Conservation (phyloP, 2,888 invertebrate genomes). For the Acanthosepion lycidas region DNA sequence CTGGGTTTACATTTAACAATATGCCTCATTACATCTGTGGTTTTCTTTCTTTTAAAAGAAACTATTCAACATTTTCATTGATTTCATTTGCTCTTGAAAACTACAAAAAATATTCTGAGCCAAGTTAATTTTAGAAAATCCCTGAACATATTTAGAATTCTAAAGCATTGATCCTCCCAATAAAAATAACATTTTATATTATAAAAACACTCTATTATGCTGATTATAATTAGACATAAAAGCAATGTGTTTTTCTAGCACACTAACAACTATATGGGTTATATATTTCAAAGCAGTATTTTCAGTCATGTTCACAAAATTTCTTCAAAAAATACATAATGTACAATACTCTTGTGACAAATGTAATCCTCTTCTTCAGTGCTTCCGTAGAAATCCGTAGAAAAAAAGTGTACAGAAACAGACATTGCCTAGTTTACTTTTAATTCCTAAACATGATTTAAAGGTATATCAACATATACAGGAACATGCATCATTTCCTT, state of each 20-base stretch:
- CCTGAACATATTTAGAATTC: constrained; percentile 22
- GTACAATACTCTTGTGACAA: too few species aligned
- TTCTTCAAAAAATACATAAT: too few species aligned
- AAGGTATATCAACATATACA: too few species aligned
- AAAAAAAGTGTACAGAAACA: too few species aligned
- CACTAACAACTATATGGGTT: too few species aligned
- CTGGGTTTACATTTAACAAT: background rate
- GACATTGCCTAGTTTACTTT: too few species aligned
- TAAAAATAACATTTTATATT: background rate
- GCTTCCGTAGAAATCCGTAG: too few species aligned
- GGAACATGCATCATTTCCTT: too few species aligned
- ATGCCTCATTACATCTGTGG: background rate
- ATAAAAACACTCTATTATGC: background rate
- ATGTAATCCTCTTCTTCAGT: too few species aligned
- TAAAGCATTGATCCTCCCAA: background rate
- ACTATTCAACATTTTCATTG: background rate
- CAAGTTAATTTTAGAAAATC: constrained; percentile 33
- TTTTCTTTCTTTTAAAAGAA: background rate
- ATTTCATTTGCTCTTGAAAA: background rate
- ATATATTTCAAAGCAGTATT: too few species aligned
- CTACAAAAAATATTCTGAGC: background rate
- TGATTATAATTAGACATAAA: background rate
- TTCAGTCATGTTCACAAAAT: too few species aligned
- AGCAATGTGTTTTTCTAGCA: background rate
- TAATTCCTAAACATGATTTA: too few species aligned